These are phyloP conservation scores for Argyresthia albistria DNA, from an alignment of 2,888 invertebrate species.

Conservation along the genomic window DNA sequence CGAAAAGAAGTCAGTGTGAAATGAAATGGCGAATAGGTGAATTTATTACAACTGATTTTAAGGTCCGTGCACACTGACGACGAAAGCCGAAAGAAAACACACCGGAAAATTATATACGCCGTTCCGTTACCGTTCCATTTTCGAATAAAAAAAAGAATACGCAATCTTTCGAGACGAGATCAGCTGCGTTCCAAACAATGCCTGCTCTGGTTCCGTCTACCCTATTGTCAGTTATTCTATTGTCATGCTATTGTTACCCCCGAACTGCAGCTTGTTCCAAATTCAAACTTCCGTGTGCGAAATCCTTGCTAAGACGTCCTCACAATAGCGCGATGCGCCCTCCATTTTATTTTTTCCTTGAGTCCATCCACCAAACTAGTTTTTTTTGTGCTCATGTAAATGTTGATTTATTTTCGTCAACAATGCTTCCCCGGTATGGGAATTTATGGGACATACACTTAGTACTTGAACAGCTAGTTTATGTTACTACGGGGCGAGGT, in stretches of 20 bases:
- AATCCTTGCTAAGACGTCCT: conserved; percentile 31
- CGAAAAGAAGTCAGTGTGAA: too few relatives aligned
- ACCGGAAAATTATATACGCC: too few relatives aligned
- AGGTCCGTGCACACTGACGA: too few relatives aligned
- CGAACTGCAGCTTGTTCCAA: conserved; percentile 43
- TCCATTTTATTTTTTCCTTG: conserved; percentile 27
- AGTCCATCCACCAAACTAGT: conserved; percentile 43
- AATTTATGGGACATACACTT: conserved; percentile 34
- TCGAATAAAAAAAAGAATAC: conserved; percentile 32
- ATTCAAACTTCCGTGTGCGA: conserved; percentile 64
- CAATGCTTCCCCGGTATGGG: conserved; percentile 56
- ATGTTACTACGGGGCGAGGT: conserved; percentile 17
- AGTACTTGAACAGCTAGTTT: conserved; percentile 26
- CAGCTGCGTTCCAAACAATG: conserved; percentile 50
- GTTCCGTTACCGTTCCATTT: conserved; percentile 17
- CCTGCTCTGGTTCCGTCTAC: conserved; percentile 44
- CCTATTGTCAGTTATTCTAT: conserved; percentile 43
- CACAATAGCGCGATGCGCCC: conserved; percentile 36
- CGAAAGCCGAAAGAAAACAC: too few relatives aligned
- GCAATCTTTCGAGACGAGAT: conserved; percentile 30
- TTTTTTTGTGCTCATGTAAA: conserved; percentile 56
- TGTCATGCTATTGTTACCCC: conserved; percentile 48
- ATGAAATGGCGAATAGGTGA: too few relatives aligned
- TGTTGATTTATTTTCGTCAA: conserved; percentile 67
- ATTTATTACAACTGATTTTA: too few relatives aligned